Evolutionary conservation across 2,797 vertebrate genomes (phyloP).

Genomic region (Rousettus madagascariensis): DNA sequence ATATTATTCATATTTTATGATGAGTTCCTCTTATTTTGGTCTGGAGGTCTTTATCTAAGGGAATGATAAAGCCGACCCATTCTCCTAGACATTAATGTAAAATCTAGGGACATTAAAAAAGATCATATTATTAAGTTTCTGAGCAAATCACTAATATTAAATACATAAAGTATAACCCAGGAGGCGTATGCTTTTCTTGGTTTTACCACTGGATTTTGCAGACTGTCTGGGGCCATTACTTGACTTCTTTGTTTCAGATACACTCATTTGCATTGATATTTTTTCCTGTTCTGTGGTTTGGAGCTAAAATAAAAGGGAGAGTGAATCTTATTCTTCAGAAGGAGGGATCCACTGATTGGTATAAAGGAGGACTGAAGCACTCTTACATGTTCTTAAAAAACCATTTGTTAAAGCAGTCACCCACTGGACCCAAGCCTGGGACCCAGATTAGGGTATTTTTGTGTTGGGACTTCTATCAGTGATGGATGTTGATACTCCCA

Average conservation of each 20-base stretch:
- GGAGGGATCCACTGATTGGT: not conserved
- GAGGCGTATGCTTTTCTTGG: not conserved
- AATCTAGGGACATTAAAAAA: not conserved
- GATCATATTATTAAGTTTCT: not conserved
- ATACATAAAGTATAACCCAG: not conserved
- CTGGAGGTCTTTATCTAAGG: not conserved
- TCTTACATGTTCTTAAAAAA: not conserved
- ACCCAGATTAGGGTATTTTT: not conserved
- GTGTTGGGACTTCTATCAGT: not conserved
- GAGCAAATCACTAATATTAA: not conserved
- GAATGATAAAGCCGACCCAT: not conserved
- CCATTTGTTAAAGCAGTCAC: not conserved
- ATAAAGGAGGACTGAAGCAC: not conserved
- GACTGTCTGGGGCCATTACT: not conserved
- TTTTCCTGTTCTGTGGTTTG: not conserved
- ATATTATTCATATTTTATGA: slow-evolving; percentile 25
- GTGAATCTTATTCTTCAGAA: not conserved
- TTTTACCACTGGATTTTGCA: not conserved
- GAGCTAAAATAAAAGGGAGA: not conserved
- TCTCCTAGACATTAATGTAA: not conserved
- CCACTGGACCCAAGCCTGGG: not conserved
- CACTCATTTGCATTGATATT: not conserved
- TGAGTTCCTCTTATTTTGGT: not conserved
- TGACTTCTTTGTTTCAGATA: not conserved
- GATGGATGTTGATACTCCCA: not conserved